A percentile compares a stretch with the other conserved stretches of the same genome.
Evolutionary conservation across 92 coral and sea anemone species (phyloP).

Genomic region (Pocillopora meandrina): DNA sequence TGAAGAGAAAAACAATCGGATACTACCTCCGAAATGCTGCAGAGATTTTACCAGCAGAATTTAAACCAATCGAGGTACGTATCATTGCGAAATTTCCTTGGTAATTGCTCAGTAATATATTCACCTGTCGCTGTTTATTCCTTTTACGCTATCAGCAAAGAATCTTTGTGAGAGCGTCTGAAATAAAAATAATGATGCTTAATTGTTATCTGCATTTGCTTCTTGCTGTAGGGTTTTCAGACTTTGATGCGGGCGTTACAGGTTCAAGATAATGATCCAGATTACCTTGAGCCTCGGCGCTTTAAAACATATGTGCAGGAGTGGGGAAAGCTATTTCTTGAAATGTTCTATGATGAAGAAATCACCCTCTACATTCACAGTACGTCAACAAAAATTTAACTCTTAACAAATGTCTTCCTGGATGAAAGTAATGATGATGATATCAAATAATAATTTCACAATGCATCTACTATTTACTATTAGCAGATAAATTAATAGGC

Average conservation of each 20-base stretch:
- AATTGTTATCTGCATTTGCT: background rate
- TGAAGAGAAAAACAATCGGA: conserved; percentile 29
- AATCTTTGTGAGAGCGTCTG: conserved; percentile 9
- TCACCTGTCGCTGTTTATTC: conserved; percentile 7
- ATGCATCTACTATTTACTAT: conserved; percentile 1
- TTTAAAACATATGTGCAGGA: conserved; percentile 37
- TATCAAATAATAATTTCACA: background rate
- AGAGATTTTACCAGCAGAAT: conserved; percentile 16
- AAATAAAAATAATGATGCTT: background rate
- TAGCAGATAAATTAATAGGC: conserved; percentile 15
- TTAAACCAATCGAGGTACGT: conserved; percentile 23
- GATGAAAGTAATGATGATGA: conserved; percentile 5
- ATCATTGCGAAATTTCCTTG: conserved; percentile 13
- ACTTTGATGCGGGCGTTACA: conserved; percentile 32
- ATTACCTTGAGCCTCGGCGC: conserved; percentile 35
- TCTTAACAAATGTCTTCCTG: conserved; percentile 4
- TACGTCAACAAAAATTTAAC: conserved; percentile 11
- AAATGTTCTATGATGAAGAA: conserved; percentile 31
- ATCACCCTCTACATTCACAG: conserved; percentile 41
- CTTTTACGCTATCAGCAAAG: conserved; percentile 13
- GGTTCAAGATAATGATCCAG: conserved; percentile 8
- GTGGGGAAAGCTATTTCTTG: conserved; percentile 49
- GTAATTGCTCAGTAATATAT: conserved; percentile 10
- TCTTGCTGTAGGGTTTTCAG: conserved; percentile 32
- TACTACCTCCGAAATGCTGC: conserved; percentile 18